Conservation (phyloP, 2,797 vertebrate species). For the Micrastur ruficollis region DNA sequence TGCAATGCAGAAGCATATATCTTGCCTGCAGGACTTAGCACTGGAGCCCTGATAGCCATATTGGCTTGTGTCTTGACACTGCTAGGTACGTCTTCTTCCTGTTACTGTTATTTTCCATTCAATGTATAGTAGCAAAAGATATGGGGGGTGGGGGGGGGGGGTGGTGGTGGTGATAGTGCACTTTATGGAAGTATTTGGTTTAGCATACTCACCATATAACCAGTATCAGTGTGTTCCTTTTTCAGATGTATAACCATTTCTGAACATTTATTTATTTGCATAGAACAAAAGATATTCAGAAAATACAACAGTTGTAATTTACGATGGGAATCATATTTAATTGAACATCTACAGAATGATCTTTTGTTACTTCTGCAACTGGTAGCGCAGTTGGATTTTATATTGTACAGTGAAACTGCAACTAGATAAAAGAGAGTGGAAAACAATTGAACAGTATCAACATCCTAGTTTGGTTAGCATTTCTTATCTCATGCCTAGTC, state of each 20-base stretch:
- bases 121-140: background rate
- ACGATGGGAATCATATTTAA: background rate
- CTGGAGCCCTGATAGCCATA: conserved; percentile 92
- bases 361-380: background rate
- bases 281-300: background rate
- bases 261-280: background rate
- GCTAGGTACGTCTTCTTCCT: conserved; percentile 78
- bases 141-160: no score
- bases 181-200: background rate
- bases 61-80: conserved; percentile 92
- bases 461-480: background rate
- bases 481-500: background rate
- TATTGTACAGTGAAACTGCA: background rate
- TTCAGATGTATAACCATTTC: background rate
- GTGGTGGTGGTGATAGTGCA: no score
- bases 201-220: background rate
- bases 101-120: background rate
- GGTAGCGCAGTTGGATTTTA: background rate
- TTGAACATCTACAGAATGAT: background rate
- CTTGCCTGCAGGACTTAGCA: conserved; percentile 89
- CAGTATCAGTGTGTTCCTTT: background rate
- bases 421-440: background rate
- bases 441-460: background rate
- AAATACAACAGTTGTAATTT: background rate
- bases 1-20: conserved; percentile 92